phyloP scores from a whole-genome alignment of 2,888 invertebrate species.

The Rhogogaster chlorosoma region DNA sequence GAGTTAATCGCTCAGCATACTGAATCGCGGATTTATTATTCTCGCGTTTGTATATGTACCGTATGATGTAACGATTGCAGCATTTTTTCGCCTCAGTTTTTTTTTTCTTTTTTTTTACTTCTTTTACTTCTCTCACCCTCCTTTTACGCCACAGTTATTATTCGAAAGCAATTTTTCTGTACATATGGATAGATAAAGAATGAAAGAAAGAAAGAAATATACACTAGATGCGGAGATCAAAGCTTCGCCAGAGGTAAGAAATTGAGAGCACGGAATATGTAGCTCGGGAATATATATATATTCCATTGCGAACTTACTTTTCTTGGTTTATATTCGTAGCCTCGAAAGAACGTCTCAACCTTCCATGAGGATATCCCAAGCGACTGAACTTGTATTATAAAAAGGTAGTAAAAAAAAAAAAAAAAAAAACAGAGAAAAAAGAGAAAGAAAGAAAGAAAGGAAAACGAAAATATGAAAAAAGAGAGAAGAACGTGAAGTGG shows the following conservation, averaged over 20 bases:
- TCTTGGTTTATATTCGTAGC: neutral
- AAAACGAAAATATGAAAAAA: neutral
- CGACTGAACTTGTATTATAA: constrained; percentile 26
- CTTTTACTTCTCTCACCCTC: neutral
- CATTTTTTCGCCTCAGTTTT: neutral
- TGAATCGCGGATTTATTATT: neutral
- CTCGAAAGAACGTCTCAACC: neutral
- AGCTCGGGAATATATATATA: neutral
- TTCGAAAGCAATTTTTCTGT: neutral
- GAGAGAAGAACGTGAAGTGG: neutral
- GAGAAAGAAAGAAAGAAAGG: neutral
- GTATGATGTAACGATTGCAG: neutral
- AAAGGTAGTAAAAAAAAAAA: constrained; percentile 7
- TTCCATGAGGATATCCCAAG: constrained; percentile 44
- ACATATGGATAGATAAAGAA: neutral
- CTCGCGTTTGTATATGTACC: neutral
- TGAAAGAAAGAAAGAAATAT: neutral
- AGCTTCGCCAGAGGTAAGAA: neutral
- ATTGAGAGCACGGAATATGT: neutral
- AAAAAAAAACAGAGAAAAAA: neutral
- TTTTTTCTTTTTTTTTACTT: neutral
- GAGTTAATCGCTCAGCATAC: neutral
- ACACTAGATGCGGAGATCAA: neutral
- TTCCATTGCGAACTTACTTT: neutral
- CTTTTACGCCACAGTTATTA: neutral